A percentile compares a stretch with the other conserved stretches of the same genome.
phyloP scores from a whole-genome alignment of 1,140 invertebrate genomes.

The Aphaenogaster floridana region DNA sequence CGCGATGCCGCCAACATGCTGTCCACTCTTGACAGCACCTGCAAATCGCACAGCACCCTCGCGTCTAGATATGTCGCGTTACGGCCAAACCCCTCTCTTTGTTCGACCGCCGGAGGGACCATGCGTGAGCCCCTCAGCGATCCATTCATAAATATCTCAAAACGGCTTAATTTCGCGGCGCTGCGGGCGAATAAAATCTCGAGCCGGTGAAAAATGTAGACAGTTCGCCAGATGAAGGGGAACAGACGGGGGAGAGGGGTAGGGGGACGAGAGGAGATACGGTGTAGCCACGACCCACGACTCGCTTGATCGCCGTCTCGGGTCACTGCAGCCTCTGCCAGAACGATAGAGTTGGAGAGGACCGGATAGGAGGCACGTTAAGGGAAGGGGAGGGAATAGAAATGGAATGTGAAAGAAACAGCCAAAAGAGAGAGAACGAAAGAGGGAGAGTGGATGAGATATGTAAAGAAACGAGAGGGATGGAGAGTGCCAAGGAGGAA shows the following conservation, averaged over 20 bases:
- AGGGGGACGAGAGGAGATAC: constrained; percentile 78
- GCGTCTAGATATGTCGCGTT: constrained; percentile 67
- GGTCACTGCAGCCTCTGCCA: constrained; percentile 79
- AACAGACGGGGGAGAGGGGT: constrained; percentile 3
- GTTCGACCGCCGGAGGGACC: constrained; percentile 79
- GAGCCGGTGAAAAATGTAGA: constrained; percentile 85
- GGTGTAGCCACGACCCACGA: constrained; percentile 82
- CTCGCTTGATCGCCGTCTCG: constrained; percentile 80
- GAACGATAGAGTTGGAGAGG: constrained; percentile 65
- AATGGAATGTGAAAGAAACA: constrained; percentile 49
- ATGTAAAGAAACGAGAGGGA: constrained; percentile 42
- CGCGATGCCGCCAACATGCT: background rate
- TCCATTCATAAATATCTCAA: constrained; percentile 87
- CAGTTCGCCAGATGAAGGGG: constrained; percentile 73
- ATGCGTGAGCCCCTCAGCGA: constrained; percentile 68
- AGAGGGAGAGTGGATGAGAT: constrained; percentile 45
- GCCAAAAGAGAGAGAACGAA: constrained; percentile 27
- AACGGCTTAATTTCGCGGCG: constrained; percentile 87
- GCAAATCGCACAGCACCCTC: constrained; percentile 56
- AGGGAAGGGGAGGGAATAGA: constrained; percentile 21
- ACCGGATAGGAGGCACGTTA: constrained; percentile 37
- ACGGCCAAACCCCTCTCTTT: constrained; percentile 79
- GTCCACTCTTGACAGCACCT: constrained; percentile 45
- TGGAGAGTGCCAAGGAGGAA: constrained; percentile 71
- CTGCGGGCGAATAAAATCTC: constrained; percentile 85